Percentiles rank a stretch among this genome's conserved stretches.
Evolutionary conservation across 53 echinoderm and acorn worm species (phyloP).

Genomic region (Arbacia lixula): DNA sequence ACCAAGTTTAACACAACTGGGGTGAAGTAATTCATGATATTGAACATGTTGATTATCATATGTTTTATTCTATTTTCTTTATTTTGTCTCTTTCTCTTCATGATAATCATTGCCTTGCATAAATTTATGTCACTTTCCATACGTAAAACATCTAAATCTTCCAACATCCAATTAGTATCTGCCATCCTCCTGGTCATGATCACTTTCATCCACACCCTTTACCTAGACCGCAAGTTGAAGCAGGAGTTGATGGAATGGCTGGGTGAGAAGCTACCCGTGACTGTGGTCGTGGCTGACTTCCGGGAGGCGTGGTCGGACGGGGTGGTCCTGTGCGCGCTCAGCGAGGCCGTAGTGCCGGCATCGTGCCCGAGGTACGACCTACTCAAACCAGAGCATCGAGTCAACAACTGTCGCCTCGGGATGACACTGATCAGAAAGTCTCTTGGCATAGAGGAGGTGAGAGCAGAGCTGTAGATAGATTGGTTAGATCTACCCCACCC

Average conservation of each 20-base stretch:
- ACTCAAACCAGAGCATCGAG: slow-evolving; percentile 63
- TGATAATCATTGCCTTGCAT: too few relatives aligned
- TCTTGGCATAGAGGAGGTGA: slow-evolving; percentile 85
- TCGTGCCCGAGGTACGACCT: slow-evolving; percentile 90
- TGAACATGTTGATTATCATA: too few relatives aligned
- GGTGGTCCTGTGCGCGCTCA: slow-evolving; percentile 71
- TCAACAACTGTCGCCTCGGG: slow-evolving; percentile 93
- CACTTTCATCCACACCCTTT: slow-evolving; percentile 8
- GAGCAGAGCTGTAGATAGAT: too few relatives aligned
- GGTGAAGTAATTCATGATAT: too few relatives aligned
- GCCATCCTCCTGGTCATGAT: too few relatives aligned
- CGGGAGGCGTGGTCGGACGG: slow-evolving; percentile 78
- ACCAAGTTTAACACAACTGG: too few relatives aligned
- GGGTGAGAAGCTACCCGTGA: slow-evolving; percentile 22
- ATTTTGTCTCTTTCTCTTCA: too few relatives aligned
- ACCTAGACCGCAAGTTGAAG: slow-evolving; percentile 64
- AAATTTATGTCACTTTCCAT: too few relatives aligned
- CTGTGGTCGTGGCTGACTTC: slow-evolving; percentile 64
- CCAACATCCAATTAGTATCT: too few relatives aligned
- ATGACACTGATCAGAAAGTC: slow-evolving; percentile 76
- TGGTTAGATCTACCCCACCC: too few relatives aligned
- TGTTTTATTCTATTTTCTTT: too few relatives aligned
- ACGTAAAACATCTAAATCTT: too few relatives aligned
- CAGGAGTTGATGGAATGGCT: slow-evolving; percentile 72
- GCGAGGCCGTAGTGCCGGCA: slow-evolving; percentile 71